These are phyloP conservation scores for Loris lydekkerianus DNA, from an alignment of 2,797 vertebrate species.

Conservation along the genomic window DNA sequence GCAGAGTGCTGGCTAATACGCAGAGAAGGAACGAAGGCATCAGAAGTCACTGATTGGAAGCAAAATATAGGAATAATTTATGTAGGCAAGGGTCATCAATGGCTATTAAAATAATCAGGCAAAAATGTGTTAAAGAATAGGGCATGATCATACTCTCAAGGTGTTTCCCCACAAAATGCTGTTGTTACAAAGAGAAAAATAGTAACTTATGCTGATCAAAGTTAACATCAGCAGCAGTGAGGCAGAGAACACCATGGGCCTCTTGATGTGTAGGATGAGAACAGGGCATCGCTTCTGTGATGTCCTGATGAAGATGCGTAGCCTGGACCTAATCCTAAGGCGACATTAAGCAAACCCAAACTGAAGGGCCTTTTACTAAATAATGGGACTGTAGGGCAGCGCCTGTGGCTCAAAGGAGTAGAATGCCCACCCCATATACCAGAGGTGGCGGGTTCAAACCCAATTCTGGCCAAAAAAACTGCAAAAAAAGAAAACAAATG, in stretches of 20 bases:
- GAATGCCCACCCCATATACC: no score
- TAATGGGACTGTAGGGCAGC: not conserved
- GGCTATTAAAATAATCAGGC: not conserved
- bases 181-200: not conserved
- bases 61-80: not conserved
- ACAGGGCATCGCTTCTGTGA: not conserved
- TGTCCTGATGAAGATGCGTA: not conserved
- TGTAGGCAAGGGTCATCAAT: not conserved
- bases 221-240: not conserved
- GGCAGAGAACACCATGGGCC: not conserved
- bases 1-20: not conserved
- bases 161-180: not conserved
- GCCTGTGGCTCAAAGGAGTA: no score
- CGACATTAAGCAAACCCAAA: not conserved
- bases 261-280: not conserved
- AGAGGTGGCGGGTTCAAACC: no score
- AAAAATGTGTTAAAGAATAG: not conserved
- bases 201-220: not conserved
- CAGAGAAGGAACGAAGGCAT: not conserved
- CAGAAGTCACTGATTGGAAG: not conserved
- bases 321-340: not conserved
- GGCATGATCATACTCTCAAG: not conserved
- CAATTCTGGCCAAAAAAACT: no score
- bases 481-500: not conserved
- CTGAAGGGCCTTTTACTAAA: not conserved